Percentiles rank a stretch among this genome's conserved stretches.
These are phyloP conservation scores for Bucorvus abyssinicus DNA, from an alignment of 2,797 vertebrate species.

Conservation along the genomic window DNA sequence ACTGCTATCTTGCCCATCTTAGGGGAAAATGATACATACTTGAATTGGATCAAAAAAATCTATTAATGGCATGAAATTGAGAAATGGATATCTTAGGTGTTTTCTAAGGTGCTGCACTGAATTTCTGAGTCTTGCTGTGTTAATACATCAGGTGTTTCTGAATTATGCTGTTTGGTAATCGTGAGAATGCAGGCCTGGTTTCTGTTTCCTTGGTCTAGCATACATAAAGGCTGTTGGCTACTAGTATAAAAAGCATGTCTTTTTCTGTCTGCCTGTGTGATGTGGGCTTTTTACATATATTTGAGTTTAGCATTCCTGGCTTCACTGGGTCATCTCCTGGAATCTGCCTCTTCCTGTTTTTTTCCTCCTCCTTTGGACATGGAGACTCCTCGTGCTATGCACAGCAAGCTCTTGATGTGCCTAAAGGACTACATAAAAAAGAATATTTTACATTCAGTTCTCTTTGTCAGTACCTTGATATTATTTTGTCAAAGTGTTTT, in stretches of 20 bases:
- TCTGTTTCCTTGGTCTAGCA: neutral
- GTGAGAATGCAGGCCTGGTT: neutral
- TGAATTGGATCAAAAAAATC: neutral
- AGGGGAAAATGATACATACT: neutral
- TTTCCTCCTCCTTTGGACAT: neutral
- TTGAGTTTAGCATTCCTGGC: neutral
- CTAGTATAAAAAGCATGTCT: neutral
- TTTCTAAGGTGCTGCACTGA: neutral
- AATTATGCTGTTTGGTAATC: neutral
- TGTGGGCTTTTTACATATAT: neutral
- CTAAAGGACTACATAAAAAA: neutral
- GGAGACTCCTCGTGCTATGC: neutral
- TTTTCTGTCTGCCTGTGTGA: neutral
- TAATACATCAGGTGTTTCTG: neutral
- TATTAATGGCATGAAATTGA: neutral
- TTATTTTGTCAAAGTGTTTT: neutral
- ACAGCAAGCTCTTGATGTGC: neutral
- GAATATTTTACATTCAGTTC: neutral
- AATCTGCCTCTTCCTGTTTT: neutral
- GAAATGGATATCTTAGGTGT: neutral
- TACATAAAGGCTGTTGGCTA: neutral
- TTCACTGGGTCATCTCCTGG: neutral
- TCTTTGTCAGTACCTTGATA: neutral
- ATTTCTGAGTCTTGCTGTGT: neutral
- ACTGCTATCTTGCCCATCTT: neutral